phyloP scores from a whole-genome alignment of 92 coral and sea anemone genomes.

The Phenganax marumi region DNA sequence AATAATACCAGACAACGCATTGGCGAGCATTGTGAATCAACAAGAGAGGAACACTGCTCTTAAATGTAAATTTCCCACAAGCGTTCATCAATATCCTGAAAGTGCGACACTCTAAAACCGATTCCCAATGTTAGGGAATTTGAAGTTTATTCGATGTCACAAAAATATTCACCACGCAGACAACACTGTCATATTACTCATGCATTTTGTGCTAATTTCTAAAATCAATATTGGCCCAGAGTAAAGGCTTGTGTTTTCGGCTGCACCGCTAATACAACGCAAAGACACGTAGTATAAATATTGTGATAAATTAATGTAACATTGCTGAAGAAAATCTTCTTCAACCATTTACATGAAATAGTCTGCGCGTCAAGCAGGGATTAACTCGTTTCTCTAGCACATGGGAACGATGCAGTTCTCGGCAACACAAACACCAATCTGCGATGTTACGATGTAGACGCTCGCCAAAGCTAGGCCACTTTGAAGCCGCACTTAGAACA shows the following conservation, averaged over 20 bases:
- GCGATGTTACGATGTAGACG: background rate
- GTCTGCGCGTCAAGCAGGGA: background rate
- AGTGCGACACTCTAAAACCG: no score
- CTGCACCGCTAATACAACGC: conserved; percentile 2
- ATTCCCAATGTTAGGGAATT: background rate
- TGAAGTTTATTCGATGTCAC: background rate
- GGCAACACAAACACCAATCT: background rate
- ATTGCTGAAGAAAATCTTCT: no score
- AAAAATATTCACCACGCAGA: background rate
- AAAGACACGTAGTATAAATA: background rate
- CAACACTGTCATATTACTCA: background rate
- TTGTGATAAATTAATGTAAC: background rate
- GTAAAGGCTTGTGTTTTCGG: background rate
- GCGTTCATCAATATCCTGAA: no score
- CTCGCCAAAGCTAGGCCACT: background rate
- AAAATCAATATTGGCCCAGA: conserved; percentile 4
- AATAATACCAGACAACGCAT: no score
- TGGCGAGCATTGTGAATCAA: no score
- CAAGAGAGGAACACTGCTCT: no score
- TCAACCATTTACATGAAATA: background rate
- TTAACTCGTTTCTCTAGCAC: background rate
- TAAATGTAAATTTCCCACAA: no score
- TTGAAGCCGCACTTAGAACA: no score
- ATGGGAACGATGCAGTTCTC: background rate
- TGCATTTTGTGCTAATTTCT: conserved; percentile 17